Evolutionary conservation across 2,888 invertebrate species (phyloP), one percentile per base, ranked within the genome.

Genomic region (Drosophila histrio): DNA sequence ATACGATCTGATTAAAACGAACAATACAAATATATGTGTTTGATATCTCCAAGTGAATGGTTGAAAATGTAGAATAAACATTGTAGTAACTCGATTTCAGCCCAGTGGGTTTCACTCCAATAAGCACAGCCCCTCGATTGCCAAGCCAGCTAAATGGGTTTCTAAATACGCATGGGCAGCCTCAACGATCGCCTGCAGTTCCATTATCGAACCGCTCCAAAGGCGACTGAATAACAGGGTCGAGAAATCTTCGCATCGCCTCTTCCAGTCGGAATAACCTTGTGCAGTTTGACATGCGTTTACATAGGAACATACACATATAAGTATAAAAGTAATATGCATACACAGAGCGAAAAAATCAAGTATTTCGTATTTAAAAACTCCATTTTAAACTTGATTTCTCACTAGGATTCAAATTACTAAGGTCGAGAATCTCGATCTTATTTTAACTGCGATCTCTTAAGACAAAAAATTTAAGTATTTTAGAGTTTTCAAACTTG

Each of bases 61-160:
- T 7, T 50, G 49, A 8, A 52, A 57, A 70, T 65, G 36, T 74
- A 46, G 70, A 69, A 57, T 59, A 64, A 30, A 57, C 44, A 41
- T 46, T 52, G 28, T 19, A 60, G 56, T 65, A 46, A 46, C 11
- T 41, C 28, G 22, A 8, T 44, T 17, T 54, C 44, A 34, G 58
- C 21, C 72, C 65, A 64, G 32, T 38, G 58, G 52, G 57, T 75
- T 73, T 15, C 56, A 71, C 71, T 75, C 61, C 73, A 73, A 52
- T 75, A 75, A 73, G 22, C 73, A 49, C 32, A 38, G 52, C 15
- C 56, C 49, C 50, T 43, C 53, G 36, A 34, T 58, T 64, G 53
- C 30, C 36, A 43, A 70, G 36, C 43, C 54, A 41, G 6, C 64
- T 43, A 59, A 63, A 70, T 65, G 65, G 56, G 39, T 13, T 41